Evolutionary conservation across 2,797 vertebrate genomes (phyloP).

Genomic region (Valencia hispanica): DNA sequence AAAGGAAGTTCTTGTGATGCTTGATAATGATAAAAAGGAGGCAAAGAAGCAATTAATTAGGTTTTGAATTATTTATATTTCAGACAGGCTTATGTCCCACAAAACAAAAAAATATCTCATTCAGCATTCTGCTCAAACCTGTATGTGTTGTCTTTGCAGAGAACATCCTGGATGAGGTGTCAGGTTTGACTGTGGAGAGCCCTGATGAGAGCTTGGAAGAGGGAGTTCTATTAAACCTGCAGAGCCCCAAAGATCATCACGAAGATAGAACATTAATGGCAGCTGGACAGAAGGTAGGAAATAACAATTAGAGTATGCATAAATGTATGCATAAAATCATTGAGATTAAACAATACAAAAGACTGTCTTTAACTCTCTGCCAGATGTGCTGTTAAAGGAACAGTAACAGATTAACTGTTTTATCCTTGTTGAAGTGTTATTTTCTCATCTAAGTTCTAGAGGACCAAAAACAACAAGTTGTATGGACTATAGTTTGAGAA

Average conservation of each 20-base stretch:
- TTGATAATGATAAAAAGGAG: not conserved
- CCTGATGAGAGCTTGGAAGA: conserved; percentile 75
- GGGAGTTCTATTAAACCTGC: conserved; percentile 44
- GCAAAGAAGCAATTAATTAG: not conserved
- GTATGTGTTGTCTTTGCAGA: conserved; percentile 61
- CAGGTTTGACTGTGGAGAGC: conserved; percentile 78
- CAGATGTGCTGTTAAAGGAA: conserved; percentile 9
- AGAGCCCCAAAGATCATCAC: conserved; percentile 70
- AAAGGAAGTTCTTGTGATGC: not conserved
- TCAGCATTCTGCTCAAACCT: not conserved
- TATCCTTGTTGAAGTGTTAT: not conserved
- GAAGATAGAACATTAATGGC: conserved; percentile 76
- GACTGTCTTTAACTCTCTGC: not conserved
- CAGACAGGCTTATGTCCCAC: not conserved
- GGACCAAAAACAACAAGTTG: not conserved
- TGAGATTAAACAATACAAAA: conserved; percentile 11
- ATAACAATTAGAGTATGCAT: not conserved
- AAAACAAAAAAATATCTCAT: not conserved
- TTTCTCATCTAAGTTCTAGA: not conserved
- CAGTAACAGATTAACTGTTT: not conserved
- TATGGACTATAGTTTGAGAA: not conserved
- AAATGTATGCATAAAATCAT: conserved; percentile 12
- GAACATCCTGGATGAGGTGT: conserved; percentile 83
- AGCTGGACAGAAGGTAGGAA: conserved; percentile 85
- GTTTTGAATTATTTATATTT: not conserved